Conservation (phyloP, 1,140 invertebrate genomes). For the Drosophila repleta region DNA sequence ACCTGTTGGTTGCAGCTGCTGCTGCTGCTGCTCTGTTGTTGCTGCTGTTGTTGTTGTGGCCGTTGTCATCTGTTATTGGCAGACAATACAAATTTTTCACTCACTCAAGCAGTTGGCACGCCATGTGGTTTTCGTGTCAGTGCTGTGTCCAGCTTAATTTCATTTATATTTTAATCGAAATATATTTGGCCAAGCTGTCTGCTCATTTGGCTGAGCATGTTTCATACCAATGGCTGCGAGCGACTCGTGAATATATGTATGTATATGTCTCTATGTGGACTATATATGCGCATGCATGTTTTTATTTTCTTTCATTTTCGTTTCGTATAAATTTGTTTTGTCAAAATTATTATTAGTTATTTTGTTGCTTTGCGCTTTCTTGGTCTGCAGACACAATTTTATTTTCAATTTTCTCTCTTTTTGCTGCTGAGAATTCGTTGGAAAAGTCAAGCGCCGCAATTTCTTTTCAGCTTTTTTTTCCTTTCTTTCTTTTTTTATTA, state of each 20-base stretch:
- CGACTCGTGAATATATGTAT: constrained; percentile 38
- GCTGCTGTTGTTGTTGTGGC: constrained; percentile 30
- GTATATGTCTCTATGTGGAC: constrained; percentile 26
- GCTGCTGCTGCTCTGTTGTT: not conserved
- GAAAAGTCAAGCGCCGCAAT: constrained; percentile 52
- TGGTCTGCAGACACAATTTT: constrained; percentile 66
- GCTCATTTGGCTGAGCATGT: constrained; percentile 44
- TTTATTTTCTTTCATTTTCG: constrained; percentile 5
- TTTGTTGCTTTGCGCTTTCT: constrained; percentile 54
- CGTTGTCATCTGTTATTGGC: constrained; percentile 37
- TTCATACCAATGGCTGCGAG: constrained; percentile 12
- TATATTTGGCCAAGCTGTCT: constrained; percentile 72
- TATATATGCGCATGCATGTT: constrained; percentile 26
- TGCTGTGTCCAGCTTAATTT: constrained; percentile 74
- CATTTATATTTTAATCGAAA: constrained; percentile 78
- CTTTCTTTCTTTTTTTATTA: constrained; percentile 56
- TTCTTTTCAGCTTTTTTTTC: constrained; percentile 47
- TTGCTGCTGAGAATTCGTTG: constrained; percentile 44
- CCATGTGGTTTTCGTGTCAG: constrained; percentile 70
- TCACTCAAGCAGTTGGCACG: constrained; percentile 62
- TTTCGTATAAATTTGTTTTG: constrained; percentile 65
- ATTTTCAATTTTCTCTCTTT: constrained; percentile 12
- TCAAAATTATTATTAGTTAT: constrained; percentile 80
- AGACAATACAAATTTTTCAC: constrained; percentile 39
- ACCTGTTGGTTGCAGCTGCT: constrained; percentile 59